Base-by-base conservation (phyloP, 1,140 invertebrate species). In the Mesaphorura yosii region DNA sequence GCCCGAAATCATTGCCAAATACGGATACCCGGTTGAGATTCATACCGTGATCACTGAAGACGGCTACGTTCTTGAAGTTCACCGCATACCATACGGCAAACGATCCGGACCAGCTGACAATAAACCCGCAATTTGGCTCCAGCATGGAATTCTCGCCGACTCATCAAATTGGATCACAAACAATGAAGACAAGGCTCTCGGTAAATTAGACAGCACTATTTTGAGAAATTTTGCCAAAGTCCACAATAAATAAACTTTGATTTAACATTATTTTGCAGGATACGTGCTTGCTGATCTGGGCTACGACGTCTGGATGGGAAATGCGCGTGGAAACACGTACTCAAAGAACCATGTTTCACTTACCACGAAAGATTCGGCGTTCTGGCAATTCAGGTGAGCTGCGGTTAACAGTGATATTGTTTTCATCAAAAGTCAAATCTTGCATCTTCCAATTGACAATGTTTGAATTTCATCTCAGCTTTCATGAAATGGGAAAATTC, bases 291-390 rank as follows among this genome's bases (percentile, higher is more conserved):
- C 78, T 0, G 75, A 80, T 55, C 61, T 67, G 50, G 83, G 83
- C 20, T 88, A 78, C 59, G 85, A 88, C 64, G 84, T 88, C 0
- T 84, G 82, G 82, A 59, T 82, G 58, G 74, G 79, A 22, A 61
- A 61, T 53, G 42, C 53, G 3, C 48, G 59, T 2, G 62, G 64
- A 17, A 64, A 63, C 44, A 59, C 63, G 22, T 79, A 76, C 58
- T 72, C 71, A 2, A 66, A 64, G 27, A 64, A 66, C 7, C 67
- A 70, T 53, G 57, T 61, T 3, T 46, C 47, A 20, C 50, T 68
- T 0, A 37, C 55, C n/a, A 54, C 60, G 10, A 59, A 59, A 7
- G 48, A 65, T 38, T 27, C 51, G 10, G 42, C 60, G 26, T 68
- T 66, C 50, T 68, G 67, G 67, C 52, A 64, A 28, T 68, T 68